Base-by-base conservation (phyloP, 2,888 invertebrate species). In the Hypselothyrea guttata region DNA sequence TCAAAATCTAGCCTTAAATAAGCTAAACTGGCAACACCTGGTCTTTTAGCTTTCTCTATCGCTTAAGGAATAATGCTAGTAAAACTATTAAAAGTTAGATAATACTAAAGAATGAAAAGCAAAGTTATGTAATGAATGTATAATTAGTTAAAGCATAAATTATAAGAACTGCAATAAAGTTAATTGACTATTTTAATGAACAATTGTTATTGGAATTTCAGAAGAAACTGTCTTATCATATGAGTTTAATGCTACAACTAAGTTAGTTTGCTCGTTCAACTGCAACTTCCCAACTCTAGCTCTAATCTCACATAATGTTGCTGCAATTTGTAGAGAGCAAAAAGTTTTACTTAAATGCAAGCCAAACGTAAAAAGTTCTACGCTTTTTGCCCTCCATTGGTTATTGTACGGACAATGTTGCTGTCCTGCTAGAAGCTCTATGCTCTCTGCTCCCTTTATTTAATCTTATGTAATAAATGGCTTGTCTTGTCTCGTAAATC, bases 401-500 rank as follows among this genome's bases (percentile, higher is more conserved):
- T 13, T 11, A 12, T 11, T 53, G 27, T 13, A 3, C 4, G 7
- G 13, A 13, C 13, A 35, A 11, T 35, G 16, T n/a, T 31, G 27
- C n/a, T n/a, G n/a, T n/a, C n/a, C n/a, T n/a, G n/a, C n/a, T n/a
- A n/a, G n/a, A n/a, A n/a, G n/a, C n/a, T n/a, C n/a, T n/a, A n/a
- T n/a, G n/a, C 11, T 22, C 22, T 22, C 11, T 46, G 71, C 71
- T 69, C 69, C 81, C 70, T 84, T 81, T 78, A 77, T 75, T 87
- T 84, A 88, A 86, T 87, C 88, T 86, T 79, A 84, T 86, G 82
- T 86, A 86, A 88, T 73, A 88, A 88, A 88, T 88, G 84, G 88
- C 88, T 87, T 88, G 84, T 84, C 87, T 83, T 87, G 87, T 88
- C 84, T 84, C 89, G 89, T 89, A 89, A 89, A 89, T 89, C 89